Base-by-base conservation (phyloP, 2,888 invertebrate genomes). In the Dusona sp. region DNA sequence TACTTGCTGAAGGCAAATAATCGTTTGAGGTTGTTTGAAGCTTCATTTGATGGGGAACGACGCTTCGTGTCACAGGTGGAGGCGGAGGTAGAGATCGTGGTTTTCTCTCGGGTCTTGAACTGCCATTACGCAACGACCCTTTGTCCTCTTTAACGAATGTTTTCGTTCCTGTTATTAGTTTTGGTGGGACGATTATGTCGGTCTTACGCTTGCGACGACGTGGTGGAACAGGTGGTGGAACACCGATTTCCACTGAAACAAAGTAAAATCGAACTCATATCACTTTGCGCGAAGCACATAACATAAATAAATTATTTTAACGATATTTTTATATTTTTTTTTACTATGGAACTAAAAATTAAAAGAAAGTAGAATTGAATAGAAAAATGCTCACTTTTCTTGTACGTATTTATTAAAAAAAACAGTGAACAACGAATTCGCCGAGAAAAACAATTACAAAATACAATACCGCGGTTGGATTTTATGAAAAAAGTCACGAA, bases 161-260 rank as follows among this genome's bases (percentile, higher is more conserved):
- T 38, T 82, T 82, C 61, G 84, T 86, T 13, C 86, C 75, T 22
- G 81, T 79, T 36, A 74, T 83, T 13, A 86, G 78, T 57, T 88
- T 89, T 79, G 84, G 79, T 38, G 88, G 73, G 38, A 79, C 67
- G 64, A 83, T 83, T 25, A 82, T 51, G 42, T 88, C 87, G 25
- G 57, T 85, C 88, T 91, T 93, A 54, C 90, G 91, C 89, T 91
- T 93, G 80, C 90, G 92, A 79, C 94, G 92, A 79, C 93, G 92
- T 67, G 93, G 94, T 75, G 94, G 94, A 74, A 94, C 91, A 38
- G 94, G 93, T 80, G 94, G 94, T 61, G 91, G 84, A 79, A 80
- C 75, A 78, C 88, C 87, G 74, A 88, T 85, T 83, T 90, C 90
- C 89, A 90, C 92, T 92, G 89, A 54, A 90, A 91, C 68, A 88